Percentiles rank a stretch among this genome's conserved stretches.
Evolutionary conservation across 2,113 vertebrate species (phyloP).

Genomic region (Anolis sagrei): DNA sequence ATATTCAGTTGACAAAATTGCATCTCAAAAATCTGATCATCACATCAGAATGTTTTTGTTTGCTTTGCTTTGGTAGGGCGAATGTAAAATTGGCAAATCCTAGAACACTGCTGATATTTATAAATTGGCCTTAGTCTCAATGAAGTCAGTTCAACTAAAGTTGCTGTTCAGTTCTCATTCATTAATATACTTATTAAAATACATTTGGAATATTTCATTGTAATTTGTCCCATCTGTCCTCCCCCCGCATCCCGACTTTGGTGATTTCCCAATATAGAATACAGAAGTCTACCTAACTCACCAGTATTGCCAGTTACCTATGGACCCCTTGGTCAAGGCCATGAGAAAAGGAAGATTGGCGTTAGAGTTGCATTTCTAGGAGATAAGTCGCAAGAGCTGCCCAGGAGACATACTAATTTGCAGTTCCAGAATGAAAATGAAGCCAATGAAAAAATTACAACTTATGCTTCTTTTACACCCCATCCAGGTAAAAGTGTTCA

Average conservation of each 20-base stretch:
- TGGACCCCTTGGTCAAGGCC: constrained; percentile 25
- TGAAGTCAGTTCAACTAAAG: too few species aligned
- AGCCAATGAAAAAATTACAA: constrained; percentile 43
- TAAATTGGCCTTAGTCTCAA: background rate
- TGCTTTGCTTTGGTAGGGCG: background rate
- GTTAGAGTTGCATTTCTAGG: constrained; percentile 69
- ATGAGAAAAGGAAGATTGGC: constrained; percentile 46
- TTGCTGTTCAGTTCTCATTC: background rate
- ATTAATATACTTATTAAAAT: background rate
- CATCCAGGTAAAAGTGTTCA: constrained; percentile 65
- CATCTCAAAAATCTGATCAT: background rate
- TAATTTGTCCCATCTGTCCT: background rate
- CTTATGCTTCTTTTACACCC: constrained; percentile 62
- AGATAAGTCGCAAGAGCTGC: constrained; percentile 47
- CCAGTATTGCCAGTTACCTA: constrained; percentile 8
- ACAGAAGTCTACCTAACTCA: background rate
- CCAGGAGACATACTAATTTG: constrained; percentile 25
- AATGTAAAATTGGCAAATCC: background rate
- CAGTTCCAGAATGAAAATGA: constrained; percentile 49
- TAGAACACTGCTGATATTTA: too few species aligned
- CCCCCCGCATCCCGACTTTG: too few species aligned
- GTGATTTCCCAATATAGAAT: background rate
- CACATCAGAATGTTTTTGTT: background rate
- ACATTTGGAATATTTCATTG: background rate
- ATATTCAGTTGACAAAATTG: background rate